Evolutionary conservation across 2,797 vertebrate genomes (phyloP).

Genomic region (Crenuchus spilurus): DNA sequence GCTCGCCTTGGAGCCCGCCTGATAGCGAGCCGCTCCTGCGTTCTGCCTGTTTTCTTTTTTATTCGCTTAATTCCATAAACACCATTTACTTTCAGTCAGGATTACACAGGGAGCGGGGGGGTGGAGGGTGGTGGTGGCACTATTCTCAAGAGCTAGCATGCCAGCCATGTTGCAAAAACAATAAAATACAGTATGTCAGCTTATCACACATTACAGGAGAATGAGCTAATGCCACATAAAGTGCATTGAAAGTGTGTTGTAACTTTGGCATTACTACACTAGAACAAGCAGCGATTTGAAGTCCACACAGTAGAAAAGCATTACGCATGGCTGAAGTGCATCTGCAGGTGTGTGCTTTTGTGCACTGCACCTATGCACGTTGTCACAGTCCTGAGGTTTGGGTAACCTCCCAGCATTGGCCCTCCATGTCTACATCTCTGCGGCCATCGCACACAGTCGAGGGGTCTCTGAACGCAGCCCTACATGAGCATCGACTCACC

Average conservation of each 20-base stretch:
- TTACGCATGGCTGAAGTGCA: not conserved
- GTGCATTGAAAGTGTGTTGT: slow-evolving; percentile 2
- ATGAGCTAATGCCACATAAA: slow-evolving; percentile 13
- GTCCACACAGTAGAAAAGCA: not conserved
- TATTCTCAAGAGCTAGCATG: slow-evolving; percentile 52
- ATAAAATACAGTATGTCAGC: slow-evolving; percentile 25
- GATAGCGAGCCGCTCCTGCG: slow-evolving; percentile 43
- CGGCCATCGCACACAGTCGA: not conserved
- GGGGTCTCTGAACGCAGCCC: slow-evolving; percentile 7
- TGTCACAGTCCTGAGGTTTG: not conserved
- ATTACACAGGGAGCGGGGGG: slow-evolving; percentile 53
- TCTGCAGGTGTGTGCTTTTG: not conserved
- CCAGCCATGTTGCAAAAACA: slow-evolving; percentile 51
- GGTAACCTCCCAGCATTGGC: slow-evolving; percentile 12
- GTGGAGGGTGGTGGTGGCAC: slow-evolving; percentile 40
- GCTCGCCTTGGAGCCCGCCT: slow-evolving; percentile 52
- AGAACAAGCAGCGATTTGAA: not conserved
- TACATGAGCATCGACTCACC: slow-evolving; percentile 50
- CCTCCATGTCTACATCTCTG: not conserved
- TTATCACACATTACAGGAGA: slow-evolving; percentile 46
- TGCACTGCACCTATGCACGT: not conserved
- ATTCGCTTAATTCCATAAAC: slow-evolving; percentile 67
- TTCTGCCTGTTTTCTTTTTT: slow-evolving; percentile 53
- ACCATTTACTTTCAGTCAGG: slow-evolving; percentile 64
- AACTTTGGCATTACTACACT: not conserved